Evolutionary conservation across 2,113 vertebrate genomes (phyloP).

Genomic region (Trogon surrucura): DNA sequence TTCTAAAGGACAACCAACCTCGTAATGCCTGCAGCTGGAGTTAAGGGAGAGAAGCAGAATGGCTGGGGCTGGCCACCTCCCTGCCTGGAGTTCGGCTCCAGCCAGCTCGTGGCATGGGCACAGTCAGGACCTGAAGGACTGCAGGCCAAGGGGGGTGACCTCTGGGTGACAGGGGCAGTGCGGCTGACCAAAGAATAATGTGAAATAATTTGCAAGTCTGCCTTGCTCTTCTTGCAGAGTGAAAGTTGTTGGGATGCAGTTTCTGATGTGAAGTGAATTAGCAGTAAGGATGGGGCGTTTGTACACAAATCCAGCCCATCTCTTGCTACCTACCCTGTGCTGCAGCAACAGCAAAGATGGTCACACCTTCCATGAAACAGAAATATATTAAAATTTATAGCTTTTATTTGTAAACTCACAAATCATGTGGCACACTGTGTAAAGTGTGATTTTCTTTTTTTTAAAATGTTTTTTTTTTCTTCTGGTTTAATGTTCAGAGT

Average conservation of each 20-base stretch:
- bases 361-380: neutral
- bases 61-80: neutral
- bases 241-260: neutral
- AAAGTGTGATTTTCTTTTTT: constrained; percentile 37
- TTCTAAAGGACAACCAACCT: neutral
- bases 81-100: neutral
- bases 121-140: neutral
- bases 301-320: neutral
- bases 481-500: constrained; percentile 67
- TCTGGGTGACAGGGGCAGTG: neutral
- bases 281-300: neutral
- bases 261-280: neutral
- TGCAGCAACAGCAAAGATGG: neutral
- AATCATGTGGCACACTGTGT: constrained; percentile 46
- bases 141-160: neutral
- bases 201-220: neutral
- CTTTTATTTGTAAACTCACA: constrained; percentile 45
- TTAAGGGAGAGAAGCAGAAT: neutral
- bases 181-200: neutral
- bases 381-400: constrained; percentile 39
- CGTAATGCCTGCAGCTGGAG: neutral
- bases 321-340: neutral
- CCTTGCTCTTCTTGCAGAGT: neutral
- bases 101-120: fast-evolving
- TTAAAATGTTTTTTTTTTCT: neutral